Conservation (phyloP, 2,113 vertebrate genomes). For the Microcebus griseorufus region DNA sequence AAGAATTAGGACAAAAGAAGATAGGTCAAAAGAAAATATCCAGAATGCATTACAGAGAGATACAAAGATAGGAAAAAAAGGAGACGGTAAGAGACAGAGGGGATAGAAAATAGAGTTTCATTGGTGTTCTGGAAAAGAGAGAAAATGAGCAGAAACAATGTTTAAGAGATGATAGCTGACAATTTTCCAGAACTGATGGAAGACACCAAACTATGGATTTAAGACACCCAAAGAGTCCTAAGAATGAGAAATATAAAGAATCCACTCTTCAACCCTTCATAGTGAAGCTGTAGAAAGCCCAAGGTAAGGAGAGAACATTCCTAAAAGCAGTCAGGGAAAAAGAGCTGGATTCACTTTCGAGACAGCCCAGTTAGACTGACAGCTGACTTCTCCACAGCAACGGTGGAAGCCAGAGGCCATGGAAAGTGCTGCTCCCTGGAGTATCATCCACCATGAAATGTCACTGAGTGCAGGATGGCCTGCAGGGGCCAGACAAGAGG, state of each 20-base stretch:
- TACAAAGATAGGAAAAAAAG: neutral
- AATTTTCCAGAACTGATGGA: neutral
- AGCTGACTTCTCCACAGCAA: neutral
- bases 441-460: rapidly evolving
- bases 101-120: neutral
- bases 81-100: neutral
- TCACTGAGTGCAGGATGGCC: rapidly evolving
- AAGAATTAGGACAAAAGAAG: slow-evolving; percentile 46
- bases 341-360: neutral
- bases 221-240: neutral
- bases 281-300: neutral
- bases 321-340: no score
- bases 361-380: neutral
- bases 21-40: neutral
- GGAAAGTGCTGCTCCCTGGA: rapidly evolving
- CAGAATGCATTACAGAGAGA: neutral
- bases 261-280: neutral
- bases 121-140: neutral
- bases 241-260: neutral
- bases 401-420: neutral
- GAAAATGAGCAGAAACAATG: neutral
- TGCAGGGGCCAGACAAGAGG: neutral
- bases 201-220: neutral
- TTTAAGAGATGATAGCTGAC: neutral
- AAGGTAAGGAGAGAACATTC: neutral